Conservation (phyloP, 2,113 vertebrate genomes). For the Ciconia stormi region DNA sequence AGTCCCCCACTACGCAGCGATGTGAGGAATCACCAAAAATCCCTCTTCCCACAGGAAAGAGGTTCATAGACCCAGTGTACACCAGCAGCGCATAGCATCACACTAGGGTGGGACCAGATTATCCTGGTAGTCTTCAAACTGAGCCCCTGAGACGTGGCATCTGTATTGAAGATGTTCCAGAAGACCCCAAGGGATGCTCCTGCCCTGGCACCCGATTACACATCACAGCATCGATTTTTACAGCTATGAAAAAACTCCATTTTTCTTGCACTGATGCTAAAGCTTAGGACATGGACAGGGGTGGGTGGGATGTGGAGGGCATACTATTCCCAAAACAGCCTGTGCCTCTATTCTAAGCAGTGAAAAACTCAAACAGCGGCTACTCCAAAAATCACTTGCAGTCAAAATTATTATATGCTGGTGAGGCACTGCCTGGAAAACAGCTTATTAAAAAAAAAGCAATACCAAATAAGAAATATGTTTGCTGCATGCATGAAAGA, state of each 20-base stretch:
- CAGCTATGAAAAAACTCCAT: neutral
- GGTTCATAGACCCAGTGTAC: neutral
- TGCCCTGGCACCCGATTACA: neutral
- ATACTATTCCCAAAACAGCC: neutral
- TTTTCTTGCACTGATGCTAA: neutral
- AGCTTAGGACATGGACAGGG: neutral
- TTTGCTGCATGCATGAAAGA: neutral
- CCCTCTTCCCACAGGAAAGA: neutral
- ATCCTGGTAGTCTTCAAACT: neutral
- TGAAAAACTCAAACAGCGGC: neutral
- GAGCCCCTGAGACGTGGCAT: neutral
- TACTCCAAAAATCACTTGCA: neutral
- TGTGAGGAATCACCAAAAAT: neutral
- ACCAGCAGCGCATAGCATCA: neutral
- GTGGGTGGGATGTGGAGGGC: no score
- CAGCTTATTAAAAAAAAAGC: neutral
- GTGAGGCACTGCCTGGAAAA: neutral
- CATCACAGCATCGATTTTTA: neutral
- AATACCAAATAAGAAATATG: neutral
- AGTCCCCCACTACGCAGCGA: no score
- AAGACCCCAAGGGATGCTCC: neutral
- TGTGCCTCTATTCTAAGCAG: neutral
- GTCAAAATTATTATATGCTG: neutral
- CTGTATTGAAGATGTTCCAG: neutral
- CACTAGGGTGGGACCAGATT: neutral